A percentile compares a stretch with the other conserved stretches of the same genome.
Evolutionary conservation across 2,113 vertebrate genomes (phyloP).

Genomic region (Rhabdomys dilectus): DNA sequence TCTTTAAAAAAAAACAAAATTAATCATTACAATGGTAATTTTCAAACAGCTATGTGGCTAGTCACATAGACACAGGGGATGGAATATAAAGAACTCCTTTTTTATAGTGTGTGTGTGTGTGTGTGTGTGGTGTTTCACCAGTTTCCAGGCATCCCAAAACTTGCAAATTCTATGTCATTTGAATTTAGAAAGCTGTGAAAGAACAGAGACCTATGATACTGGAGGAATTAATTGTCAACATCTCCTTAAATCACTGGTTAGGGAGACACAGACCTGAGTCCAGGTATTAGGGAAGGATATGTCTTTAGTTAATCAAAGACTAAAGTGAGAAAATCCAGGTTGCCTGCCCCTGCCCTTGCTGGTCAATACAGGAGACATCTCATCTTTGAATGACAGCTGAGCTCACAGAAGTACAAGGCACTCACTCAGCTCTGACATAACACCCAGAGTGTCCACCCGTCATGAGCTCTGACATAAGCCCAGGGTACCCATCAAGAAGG

Average conservation of each 20-base stretch:
- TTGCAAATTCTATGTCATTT: not conserved
- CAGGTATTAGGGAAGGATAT: not conserved
- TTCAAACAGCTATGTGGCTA: not conserved
- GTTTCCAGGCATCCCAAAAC: not conserved
- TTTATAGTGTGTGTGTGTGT: not conserved
- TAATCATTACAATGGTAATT: not conserved
- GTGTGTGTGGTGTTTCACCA: not conserved
- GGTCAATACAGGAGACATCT: not conserved
- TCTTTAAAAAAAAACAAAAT: not conserved
- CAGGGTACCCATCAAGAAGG: not conserved
- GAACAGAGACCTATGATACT: not conserved
- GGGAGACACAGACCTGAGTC: not conserved
- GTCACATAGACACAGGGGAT: not conserved
- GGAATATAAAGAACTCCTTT: not conserved
- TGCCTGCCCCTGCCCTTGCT: not conserved
- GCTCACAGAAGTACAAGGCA: not conserved
- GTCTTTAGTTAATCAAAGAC: not conserved
- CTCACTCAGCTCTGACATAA: not conserved
- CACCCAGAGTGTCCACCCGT: not conserved
- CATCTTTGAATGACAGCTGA: not conserved
- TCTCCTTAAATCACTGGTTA: not conserved
- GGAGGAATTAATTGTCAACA: not conserved
- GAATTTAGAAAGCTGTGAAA: not conserved
- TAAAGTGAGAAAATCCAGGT: not conserved
- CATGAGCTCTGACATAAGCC: not conserved